Evolutionary conservation across 2,797 vertebrate species (phyloP), one percentile per base, ranked within the genome.

Genomic region (Gastrophryne carolinensis): DNA sequence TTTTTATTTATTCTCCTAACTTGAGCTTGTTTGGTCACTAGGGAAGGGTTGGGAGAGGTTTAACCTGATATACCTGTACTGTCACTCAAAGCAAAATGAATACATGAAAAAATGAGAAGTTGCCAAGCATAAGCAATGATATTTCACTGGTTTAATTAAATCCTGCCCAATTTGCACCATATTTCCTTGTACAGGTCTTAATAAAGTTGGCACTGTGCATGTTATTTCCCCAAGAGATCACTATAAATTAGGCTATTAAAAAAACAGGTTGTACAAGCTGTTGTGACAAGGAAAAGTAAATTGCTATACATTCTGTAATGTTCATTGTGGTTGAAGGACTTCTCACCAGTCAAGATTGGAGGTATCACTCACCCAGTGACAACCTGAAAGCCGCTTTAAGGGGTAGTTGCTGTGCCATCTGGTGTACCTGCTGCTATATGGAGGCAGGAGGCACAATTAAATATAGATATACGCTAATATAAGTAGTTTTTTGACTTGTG

Each of bases 331-430:
- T 39, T 37, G 37, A 50, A 27, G 32, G 10, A 27, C 26, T 56
- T 4, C 9, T 47, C 11, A 19, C 52, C 19, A 56, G 37, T 39
- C 6, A n/a, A 41, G 5, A 5, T 73, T 58, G 2, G 60, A 50
- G 57, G 21, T 47, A 74, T 30, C 35, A 39, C 35, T 27, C 41
- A 19, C 12, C 32, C 5, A 41, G 44, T 13, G 26, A 50, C n/a
- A 58, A 21, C 10, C 34, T 41, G 21, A 44, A 32, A 37, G 24
- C 63, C 41, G 39, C 72, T 67, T 58, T 7, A 75, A 50, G 72
- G 63, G 53, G 44, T 82, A 82, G 76, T 80, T 41, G 75, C 81
- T 68, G 77, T 81, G 79, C 85, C 87, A 87, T 85, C 85, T 87
- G 87, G 70, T 81, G 32, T 67, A 79, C 81, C 83, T 86, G 84